These are phyloP conservation scores for Sebastes jordani DNA, from an alignment of 2,797 vertebrate genomes.

Conservation along the genomic window DNA sequence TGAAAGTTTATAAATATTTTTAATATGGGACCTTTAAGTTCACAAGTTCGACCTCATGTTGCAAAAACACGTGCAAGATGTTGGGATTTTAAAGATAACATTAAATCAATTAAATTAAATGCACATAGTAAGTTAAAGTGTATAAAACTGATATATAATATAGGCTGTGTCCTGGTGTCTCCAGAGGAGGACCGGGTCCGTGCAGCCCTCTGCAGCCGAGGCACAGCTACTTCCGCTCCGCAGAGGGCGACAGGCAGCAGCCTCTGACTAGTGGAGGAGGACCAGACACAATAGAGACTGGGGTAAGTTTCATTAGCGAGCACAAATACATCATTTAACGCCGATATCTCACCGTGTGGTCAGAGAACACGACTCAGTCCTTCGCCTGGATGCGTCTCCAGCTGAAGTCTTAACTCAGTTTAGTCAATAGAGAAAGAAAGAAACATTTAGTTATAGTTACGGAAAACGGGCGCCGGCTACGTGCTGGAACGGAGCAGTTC, in stretches of 20 bases:
- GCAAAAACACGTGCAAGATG: background rate
- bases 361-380: fast-evolving
- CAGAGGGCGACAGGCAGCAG: constrained; percentile 87
- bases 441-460: constrained; percentile 48
- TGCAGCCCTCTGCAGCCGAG: constrained; percentile 87
- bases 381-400: background rate
- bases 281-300: constrained; percentile 88
- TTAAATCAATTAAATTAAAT: background rate
- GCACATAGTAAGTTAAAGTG: background rate
- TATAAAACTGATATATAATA: background rate
- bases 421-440: constrained; percentile 4
- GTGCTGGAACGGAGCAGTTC: constrained; percentile 43
- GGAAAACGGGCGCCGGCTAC: constrained; percentile 67
- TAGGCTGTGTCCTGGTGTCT: constrained; percentile 8
- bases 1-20: too few relatives aligned
- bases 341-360: background rate
- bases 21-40: background rate
- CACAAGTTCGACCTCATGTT: background rate
- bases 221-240: constrained; percentile 89
- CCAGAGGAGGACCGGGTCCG: constrained; percentile 52
- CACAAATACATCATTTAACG: fast-evolving
- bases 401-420: background rate
- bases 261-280: constrained; percentile 83
- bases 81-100: background rate
- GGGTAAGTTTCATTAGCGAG: constrained; percentile 69